phyloP scores from a whole-genome alignment of 2,797 vertebrate species.

The Petrocephalus schoutedeni region DNA sequence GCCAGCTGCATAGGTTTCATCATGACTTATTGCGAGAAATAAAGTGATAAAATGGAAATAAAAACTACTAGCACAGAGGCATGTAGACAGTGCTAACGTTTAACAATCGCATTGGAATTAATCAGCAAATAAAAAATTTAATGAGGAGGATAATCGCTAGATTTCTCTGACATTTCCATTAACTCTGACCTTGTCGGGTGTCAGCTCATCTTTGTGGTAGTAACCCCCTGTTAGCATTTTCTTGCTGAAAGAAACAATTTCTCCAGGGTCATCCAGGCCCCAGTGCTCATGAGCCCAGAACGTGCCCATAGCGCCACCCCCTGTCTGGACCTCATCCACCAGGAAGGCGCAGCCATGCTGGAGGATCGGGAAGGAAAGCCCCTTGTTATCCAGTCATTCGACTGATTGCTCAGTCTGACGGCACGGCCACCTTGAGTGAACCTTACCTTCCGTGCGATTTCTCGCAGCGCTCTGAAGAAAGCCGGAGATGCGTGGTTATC shows the following conservation, averaged over 20 bases:
- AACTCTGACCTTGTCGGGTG: constrained; percentile 72
- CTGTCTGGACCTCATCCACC: constrained; percentile 92
- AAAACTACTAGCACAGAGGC: neutral
- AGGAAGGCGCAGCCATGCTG: constrained; percentile 89
- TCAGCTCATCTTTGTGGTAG: constrained; percentile 80
- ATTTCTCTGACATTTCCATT: neutral
- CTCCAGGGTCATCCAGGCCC: constrained; percentile 82
- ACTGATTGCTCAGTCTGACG: neutral
- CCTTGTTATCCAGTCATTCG: neutral
- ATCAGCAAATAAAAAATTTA: neutral
- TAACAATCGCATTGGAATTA: neutral
- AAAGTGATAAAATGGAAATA: neutral
- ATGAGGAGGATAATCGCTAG: neutral
- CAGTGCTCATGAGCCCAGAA: constrained; percentile 96
- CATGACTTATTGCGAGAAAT: neutral
- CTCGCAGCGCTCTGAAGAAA: constrained; percentile 82
- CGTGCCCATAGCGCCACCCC: constrained; percentile 82
- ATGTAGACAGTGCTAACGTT: neutral
- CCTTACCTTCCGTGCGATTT: constrained; percentile 80
- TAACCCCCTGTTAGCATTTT: constrained; percentile 91
- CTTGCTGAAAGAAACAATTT: constrained; percentile 91
- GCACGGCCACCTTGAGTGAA: neutral
- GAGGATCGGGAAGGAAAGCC: neutral
- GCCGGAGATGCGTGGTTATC: constrained; percentile 90
- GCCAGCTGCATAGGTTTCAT: neutral